Conservation (phyloP, 1,140 invertebrate genomes). For the Drosophila suzukii region DNA sequence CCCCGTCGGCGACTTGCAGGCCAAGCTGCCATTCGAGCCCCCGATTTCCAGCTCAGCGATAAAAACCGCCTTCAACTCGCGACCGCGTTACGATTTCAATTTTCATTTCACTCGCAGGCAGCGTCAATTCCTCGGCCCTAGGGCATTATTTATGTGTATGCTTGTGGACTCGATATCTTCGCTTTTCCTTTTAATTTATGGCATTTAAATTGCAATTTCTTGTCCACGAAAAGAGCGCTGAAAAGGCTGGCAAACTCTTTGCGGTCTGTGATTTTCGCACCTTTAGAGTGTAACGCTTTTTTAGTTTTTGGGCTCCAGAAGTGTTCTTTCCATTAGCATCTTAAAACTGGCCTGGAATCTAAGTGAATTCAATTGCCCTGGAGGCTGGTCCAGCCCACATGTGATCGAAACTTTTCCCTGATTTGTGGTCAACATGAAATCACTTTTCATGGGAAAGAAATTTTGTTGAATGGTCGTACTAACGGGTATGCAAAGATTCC, state of each 20-base stretch:
- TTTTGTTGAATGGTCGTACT: constrained; percentile 21
- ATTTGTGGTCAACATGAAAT: constrained; percentile 66
- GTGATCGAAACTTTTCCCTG: constrained; percentile 32
- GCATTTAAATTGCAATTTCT: constrained; percentile 83
- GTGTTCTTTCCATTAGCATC: constrained; percentile 74
- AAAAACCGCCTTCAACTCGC: constrained; percentile 58
- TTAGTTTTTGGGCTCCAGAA: constrained; percentile 32
- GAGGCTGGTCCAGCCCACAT: constrained; percentile 56
- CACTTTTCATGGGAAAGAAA: constrained; percentile 66
- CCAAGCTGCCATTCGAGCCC: constrained; percentile 15
- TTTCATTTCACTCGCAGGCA: constrained; percentile 77
- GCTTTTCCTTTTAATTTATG: constrained; percentile 77
- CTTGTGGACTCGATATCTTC: constrained; percentile 44
- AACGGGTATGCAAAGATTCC: constrained; percentile 39
- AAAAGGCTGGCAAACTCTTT: constrained; percentile 10
- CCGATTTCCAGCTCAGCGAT: constrained; percentile 69
- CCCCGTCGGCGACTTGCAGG: constrained; percentile 61
- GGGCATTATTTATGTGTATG: constrained; percentile 68
- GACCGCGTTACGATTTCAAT: constrained; percentile 70
- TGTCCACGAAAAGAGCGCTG: constrained; percentile 35
- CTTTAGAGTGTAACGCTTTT: constrained; percentile 66
- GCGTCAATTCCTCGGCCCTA: constrained; percentile 61
- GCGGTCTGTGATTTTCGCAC: constrained; percentile 62
- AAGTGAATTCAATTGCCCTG: constrained; percentile 3
- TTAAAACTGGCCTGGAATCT: constrained; percentile 9